These are phyloP conservation scores for Amiota mariae DNA, from an alignment of 2,888 invertebrate genomes.

Conservation along the genomic window DNA sequence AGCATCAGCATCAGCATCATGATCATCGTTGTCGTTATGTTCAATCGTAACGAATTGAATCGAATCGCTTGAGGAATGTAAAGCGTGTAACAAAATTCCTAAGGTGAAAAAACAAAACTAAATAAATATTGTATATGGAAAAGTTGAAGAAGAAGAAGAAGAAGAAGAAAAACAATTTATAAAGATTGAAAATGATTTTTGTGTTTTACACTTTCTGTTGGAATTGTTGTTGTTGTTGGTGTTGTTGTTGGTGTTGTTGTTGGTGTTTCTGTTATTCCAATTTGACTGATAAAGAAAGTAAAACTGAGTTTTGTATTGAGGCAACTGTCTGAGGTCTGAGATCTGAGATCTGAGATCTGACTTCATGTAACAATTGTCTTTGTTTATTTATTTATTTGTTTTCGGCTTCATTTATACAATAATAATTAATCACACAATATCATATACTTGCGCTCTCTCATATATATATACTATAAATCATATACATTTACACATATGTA, in stretches of 20 bases:
- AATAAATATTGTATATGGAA: constrained; percentile 5
- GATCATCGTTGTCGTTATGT: not conserved
- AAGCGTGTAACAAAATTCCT: constrained; percentile 32
- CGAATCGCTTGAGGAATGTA: constrained; percentile 22
- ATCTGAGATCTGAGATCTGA: constrained; percentile 18
- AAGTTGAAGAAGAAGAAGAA: constrained; percentile 7
- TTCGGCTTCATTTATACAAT: constrained; percentile 57
- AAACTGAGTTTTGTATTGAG: not conserved
- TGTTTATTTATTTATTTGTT: constrained; percentile 48
- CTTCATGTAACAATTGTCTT: constrained; percentile 36
- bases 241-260: constrained; percentile 5
- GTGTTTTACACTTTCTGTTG: constrained; percentile 4
- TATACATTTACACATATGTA: too few relatives aligned
- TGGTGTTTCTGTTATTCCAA: constrained; percentile 4
- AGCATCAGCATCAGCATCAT: not conserved
- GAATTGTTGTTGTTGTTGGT: constrained; percentile 2
- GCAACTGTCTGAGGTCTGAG: not conserved
- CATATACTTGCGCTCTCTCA: constrained; percentile 12
- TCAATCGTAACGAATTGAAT: constrained; percentile 19
- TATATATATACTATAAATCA: not conserved
- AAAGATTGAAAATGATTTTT: not conserved
- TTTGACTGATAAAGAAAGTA: constrained; percentile 27
- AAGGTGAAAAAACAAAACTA: constrained; percentile 18
- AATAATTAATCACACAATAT: constrained; percentile 58
- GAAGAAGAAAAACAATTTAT: not conserved